Base-by-base conservation (phyloP, 2,888 invertebrate species). In the Brachypalpus laphriformis region DNA sequence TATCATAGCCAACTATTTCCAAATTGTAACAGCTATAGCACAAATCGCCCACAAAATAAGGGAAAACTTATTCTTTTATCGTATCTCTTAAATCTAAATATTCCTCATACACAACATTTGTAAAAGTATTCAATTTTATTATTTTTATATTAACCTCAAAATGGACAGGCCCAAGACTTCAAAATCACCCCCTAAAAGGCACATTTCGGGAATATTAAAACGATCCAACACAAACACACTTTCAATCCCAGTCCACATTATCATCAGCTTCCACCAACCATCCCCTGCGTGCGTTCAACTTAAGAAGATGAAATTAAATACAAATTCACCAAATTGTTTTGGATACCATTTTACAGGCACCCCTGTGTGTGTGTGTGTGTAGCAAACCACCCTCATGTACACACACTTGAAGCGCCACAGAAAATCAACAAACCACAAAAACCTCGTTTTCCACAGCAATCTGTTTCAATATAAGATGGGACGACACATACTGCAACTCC, bases 401-500 rank as follows among this genome's bases (percentile, higher is more conserved):
- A 65, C 77, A 80, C 56, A 76, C 75, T 63, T 63, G 56, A 5
- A 59, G 81, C n/a, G 61, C 34, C 82, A 59, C 57, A 71, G 31
- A 49, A 77, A 56, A 65, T 82, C 77, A 82, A 80, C 65, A 80
- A 75, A 85, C 80, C 80, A 70, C 75, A 65, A 75, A 81, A 83
- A 59, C 70, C 70, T 56, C 75, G 51, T 65, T 81, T 75, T 63
- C 80, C 56, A 56, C 82, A 88, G 89, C 91, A 91, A 91, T 91
- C 91, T 91, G 90, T 91, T 91, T 91, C 91, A 91, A 91, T 91
- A 90, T 90, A 90, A 90, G 88, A 59, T 25, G 7, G 87, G 88
- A 88, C 89, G 89, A 87, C 81, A 22, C 40, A 51, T 42, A 42
- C 78, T 8, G 11, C 11, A 68, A 71, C 75, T 57, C 85, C 66